Evolutionary conservation across 2,113 vertebrate genomes (phyloP).

Genomic region (Arvicanthis niloticus): DNA sequence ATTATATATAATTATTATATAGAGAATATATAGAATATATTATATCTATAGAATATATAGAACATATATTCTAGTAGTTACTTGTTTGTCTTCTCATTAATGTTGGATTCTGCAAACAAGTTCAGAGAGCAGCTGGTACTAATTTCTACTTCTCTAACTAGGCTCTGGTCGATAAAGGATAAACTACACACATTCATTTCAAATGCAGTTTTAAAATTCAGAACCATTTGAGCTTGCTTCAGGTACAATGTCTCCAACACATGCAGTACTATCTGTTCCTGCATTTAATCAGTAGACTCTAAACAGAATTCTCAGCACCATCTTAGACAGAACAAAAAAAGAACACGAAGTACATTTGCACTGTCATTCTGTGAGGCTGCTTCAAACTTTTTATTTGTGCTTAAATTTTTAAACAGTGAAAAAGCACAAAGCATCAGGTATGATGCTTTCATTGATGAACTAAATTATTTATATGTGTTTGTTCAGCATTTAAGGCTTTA

Average conservation of each 20-base stretch:
- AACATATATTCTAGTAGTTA: neutral
- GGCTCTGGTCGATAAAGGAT: neutral
- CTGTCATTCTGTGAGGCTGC: neutral
- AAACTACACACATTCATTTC: neutral
- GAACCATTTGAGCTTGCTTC: neutral
- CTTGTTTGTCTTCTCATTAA: slow-evolving; percentile 18
- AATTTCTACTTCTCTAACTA: neutral
- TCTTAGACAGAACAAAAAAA: slow-evolving; percentile 1
- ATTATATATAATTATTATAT: neutral
- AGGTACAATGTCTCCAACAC: neutral
- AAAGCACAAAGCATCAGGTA: neutral
- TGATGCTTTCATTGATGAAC: neutral
- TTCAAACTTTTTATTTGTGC: slow-evolving; percentile 22
- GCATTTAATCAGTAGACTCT: neutral
- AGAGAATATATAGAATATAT: too few species aligned
- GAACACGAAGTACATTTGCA: neutral
- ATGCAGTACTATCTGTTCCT: neutral
- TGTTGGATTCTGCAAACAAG: neutral
- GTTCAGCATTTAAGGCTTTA: neutral
- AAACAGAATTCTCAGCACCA: neutral
- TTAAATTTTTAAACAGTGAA: neutral
- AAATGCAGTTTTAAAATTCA: slow-evolving; percentile 31
- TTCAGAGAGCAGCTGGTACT: neutral
- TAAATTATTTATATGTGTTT: neutral
- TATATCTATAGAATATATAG: too few species aligned